These are phyloP conservation scores for Lordiphosa fenestrarum DNA, from an alignment of 2,888 invertebrate genomes.

Conservation along the genomic window DNA sequence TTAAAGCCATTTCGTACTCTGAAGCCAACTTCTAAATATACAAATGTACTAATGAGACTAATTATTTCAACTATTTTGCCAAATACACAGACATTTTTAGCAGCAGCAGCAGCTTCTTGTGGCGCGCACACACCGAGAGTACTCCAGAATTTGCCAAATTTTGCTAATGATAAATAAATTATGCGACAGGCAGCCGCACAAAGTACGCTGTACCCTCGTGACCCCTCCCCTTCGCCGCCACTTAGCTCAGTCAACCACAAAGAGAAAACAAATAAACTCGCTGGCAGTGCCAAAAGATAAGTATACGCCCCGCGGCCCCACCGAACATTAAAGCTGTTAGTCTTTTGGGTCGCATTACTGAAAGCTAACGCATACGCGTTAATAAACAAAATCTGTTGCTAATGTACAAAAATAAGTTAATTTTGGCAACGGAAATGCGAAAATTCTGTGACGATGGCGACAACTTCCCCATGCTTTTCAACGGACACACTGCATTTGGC, in stretches of 20 bases:
- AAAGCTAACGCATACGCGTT: constrained; percentile 57
- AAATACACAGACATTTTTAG: constrained; percentile 33
- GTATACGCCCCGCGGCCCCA: constrained; percentile 49
- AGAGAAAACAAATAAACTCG: constrained; percentile 70
- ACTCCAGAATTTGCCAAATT: constrained; percentile 60
- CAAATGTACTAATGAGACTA: constrained; percentile 54
- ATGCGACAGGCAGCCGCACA: constrained; percentile 61
- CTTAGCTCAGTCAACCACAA: constrained; percentile 42
- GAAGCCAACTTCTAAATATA: not conserved
- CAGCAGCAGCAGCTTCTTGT: constrained; percentile 28
- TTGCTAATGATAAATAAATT: constrained; percentile 74
- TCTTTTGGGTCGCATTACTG: constrained; percentile 39
- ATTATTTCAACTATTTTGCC: constrained; percentile 69
- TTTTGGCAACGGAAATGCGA: constrained; percentile 55
- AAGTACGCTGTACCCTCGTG: constrained; percentile 29
- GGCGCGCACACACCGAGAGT: constrained; percentile 13
- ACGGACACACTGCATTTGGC: constrained; percentile 12
- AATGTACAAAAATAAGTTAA: constrained; percentile 71
- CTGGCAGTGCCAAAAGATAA: constrained; percentile 62
- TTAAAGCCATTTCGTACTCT: no score
- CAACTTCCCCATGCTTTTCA: constrained; percentile 34
- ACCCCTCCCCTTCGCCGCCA: not conserved
- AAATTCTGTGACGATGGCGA: constrained; percentile 47
- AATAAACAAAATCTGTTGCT: constrained; percentile 73
- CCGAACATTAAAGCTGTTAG: constrained; percentile 42